phyloP scores from a whole-genome alignment of 2,113 vertebrate genomes.

The Dasyurus viverrinus region DNA sequence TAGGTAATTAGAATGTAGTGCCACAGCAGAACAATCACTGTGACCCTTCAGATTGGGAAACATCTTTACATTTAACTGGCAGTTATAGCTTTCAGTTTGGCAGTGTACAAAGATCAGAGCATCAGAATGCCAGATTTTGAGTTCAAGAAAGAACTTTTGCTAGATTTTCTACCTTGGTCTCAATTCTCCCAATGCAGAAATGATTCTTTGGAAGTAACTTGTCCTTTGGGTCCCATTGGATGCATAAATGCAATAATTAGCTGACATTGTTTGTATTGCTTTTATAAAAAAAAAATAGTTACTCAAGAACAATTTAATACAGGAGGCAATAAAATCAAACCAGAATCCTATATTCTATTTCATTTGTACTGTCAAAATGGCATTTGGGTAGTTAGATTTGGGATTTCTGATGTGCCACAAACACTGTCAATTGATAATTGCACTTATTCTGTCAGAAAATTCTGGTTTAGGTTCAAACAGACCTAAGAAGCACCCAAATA shows the following conservation, averaged over 20 bases:
- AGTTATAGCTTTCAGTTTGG: conserved; percentile 60
- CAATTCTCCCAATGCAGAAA: conserved; percentile 2
- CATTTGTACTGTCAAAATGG: not conserved
- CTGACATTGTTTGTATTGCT: conserved; percentile 9
- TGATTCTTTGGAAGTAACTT: conserved; percentile 35
- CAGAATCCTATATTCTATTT: conserved; percentile 13
- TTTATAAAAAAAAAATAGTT: conserved; percentile 46
- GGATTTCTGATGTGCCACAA: not conserved
- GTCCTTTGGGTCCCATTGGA: not conserved
- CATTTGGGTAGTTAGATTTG: not conserved
- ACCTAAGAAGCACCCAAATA: not conserved
- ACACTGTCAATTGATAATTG: not conserved
- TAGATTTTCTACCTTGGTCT: conserved; percentile 7
- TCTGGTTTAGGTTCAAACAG: not conserved
- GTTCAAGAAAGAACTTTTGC: conserved; percentile 24
- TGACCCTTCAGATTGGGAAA: conserved; percentile 19
- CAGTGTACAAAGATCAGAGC: conserved; percentile 27
- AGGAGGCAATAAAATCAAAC: conserved; percentile 35
- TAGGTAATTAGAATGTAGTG: not conserved
- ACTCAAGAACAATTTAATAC: conserved; percentile 16
- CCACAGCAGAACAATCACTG: not conserved
- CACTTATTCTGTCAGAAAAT: not conserved
- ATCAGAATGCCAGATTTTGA: not conserved
- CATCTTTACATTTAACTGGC: conserved; percentile 50
- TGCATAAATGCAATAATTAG: conserved; percentile 14